Evolutionary conservation across 2,797 vertebrate genomes (phyloP).

Genomic region (Galago senegalensis): DNA sequence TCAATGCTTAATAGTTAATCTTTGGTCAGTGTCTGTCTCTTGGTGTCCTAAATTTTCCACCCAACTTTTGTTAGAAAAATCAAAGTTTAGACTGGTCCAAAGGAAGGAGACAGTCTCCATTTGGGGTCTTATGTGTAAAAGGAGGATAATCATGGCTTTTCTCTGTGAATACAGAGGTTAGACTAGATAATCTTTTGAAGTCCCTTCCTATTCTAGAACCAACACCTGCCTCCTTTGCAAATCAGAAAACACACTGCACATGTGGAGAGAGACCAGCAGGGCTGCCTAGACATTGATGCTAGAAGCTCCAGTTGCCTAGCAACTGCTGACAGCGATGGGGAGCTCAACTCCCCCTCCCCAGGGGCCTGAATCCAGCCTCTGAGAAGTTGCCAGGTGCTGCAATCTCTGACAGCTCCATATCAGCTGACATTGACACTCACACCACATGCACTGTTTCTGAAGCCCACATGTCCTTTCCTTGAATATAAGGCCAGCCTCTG

Average conservation of each 20-base stretch:
- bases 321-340: not conserved
- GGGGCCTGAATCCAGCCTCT: not conserved
- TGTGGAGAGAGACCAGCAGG: not conserved
- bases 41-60: not conserved
- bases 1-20: not conserved
- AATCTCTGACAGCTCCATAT: not conserved
- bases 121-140: conserved; percentile 8
- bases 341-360: not conserved
- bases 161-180: not conserved
- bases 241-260: not conserved
- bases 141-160: not conserved
- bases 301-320: conserved; percentile 43
- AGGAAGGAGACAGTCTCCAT: not conserved
- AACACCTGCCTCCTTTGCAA: conserved; percentile 46
- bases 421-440: not conserved
- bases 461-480: not conserved
- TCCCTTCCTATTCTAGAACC: conserved; percentile 36
- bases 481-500: not conserved
- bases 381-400: not conserved
- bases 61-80: conserved; percentile 53
- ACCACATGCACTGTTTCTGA: not conserved
- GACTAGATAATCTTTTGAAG: conserved; percentile 15
- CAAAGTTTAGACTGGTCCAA: not conserved
- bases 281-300: not conserved
- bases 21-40: not conserved